phyloP scores from a whole-genome alignment of 1,140 invertebrate genomes.

The Drosophila bocki region DNA sequence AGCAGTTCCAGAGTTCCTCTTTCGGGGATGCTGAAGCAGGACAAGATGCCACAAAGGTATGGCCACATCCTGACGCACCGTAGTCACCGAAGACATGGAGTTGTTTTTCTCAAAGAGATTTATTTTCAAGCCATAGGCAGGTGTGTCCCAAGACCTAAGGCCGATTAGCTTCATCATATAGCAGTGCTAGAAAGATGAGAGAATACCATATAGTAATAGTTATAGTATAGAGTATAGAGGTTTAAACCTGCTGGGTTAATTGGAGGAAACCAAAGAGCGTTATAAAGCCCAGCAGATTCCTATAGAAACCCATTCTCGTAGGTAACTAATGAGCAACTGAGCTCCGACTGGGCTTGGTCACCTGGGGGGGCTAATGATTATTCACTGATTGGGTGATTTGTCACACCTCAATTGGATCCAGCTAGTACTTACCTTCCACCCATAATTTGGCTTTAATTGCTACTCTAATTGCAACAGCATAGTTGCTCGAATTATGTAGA shows the following conservation, averaged over 20 bases:
- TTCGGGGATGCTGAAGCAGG: slow-evolving; percentile 53
- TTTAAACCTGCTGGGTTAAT: slow-evolving; percentile 32
- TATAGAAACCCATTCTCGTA: slow-evolving; percentile 35
- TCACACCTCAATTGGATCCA: slow-evolving; percentile 47
- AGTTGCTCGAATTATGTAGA: slow-evolving; percentile 5
- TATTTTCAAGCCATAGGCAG: slow-evolving; percentile 57
- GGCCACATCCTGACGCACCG: slow-evolving; percentile 62
- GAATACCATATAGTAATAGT: not conserved
- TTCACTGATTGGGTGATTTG: slow-evolving; percentile 45
- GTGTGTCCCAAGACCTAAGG: slow-evolving; percentile 51
- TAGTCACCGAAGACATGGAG: slow-evolving; percentile 68
- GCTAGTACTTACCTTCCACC: not conserved
- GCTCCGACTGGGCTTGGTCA: not conserved
- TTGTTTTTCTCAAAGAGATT: slow-evolving; percentile 57
- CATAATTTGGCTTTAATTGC: slow-evolving; percentile 30
- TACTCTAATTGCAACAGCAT: slow-evolving; percentile 23
- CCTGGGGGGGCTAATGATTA: slow-evolving; percentile 46
- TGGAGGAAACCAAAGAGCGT: slow-evolving; percentile 37
- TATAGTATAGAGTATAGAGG: too few species aligned
- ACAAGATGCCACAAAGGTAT: slow-evolving; percentile 69
- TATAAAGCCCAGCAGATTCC: slow-evolving; percentile 33
- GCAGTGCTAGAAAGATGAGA: slow-evolving; percentile 39
- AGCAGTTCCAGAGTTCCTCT: not conserved
- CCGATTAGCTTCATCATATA: slow-evolving; percentile 65
- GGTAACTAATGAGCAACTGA: slow-evolving; percentile 14